Base-by-base conservation (phyloP, 2,888 invertebrate species). In the Patella pellucida region DNA sequence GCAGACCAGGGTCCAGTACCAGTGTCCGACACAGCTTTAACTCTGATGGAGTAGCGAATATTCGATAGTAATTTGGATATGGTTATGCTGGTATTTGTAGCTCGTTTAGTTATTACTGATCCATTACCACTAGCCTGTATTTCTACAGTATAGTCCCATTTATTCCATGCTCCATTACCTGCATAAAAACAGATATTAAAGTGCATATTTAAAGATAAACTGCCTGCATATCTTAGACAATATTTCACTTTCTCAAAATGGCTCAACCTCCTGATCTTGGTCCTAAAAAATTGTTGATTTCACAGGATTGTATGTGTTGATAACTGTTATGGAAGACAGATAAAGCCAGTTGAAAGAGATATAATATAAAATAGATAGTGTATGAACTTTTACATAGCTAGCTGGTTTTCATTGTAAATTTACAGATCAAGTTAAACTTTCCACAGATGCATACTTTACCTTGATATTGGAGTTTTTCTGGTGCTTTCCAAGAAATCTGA, bases 401-500 rank as follows among this genome's bases (percentile, higher is more conserved):
- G 9, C 9, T 9, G 9, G 1, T 41, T 41, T 41, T 41, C 5
- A 41, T 41, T 41, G 9, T 9, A 41, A 41, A 41, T 41, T 41
- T 41, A 41, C 7, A 41, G 41, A 41, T 41, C 41, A 41, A 41
- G 41, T 41, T 41, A 0, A n/a, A 16, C 16, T 27, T n/a, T 56
- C 4, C 16, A n/a, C 27, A 56, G 54, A 27, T 50, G 27, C 23
- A 50, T 51, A 54, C 14, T 90, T 68, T 54, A 87, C 88, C 87
- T 82, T 88, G 87, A 74, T 86, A 87, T 68, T 83, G 79, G 7
- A 87, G 78, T 69, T 72, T 77, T 62, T 95, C 94, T 0, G 97
- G 97, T 1, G 94, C 93, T 41, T 94, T 93, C 97, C 97, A 98
- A 0, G 94, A 93, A 0, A 96, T 94, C 87, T 95, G 95, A 0